phyloP scores from a whole-genome alignment of 2,888 invertebrate species.

The Hirtodrosophila alboralis region DNA sequence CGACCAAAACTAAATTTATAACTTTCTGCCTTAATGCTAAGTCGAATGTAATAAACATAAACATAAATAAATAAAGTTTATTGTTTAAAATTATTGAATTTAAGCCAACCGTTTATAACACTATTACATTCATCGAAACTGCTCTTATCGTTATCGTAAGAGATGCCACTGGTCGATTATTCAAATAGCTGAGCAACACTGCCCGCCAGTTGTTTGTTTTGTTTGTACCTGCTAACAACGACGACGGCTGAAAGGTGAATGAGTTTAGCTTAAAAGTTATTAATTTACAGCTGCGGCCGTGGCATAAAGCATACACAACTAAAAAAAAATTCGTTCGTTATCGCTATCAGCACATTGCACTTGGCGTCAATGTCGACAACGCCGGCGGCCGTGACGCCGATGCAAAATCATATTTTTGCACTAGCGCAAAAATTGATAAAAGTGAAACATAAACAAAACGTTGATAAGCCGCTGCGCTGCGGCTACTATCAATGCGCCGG shows the following conservation, averaged over 20 bases:
- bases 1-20: too few relatives aligned
- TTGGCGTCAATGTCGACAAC: slow-evolving; percentile 29
- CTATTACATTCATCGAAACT: neutral
- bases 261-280: slow-evolving; percentile 37
- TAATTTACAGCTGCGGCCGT: slow-evolving; percentile 51
- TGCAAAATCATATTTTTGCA: slow-evolving; percentile 37
- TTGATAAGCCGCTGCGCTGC: slow-evolving; percentile 56
- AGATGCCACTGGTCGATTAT: slow-evolving; percentile 16
- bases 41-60: too few relatives aligned
- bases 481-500: slow-evolving; percentile 66
- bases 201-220: slow-evolving; percentile 69
- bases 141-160: slow-evolving; percentile 12
- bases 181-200: slow-evolving; percentile 36
- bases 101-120: too few relatives aligned
- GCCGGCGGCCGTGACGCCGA: slow-evolving; percentile 10
- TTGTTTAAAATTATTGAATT: too few relatives aligned
- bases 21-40: too few relatives aligned
- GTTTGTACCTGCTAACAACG: slow-evolving; percentile 59
- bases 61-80: too few relatives aligned
- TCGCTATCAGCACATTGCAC: slow-evolving; percentile 42
- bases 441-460: slow-evolving; percentile 72
- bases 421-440: slow-evolving; percentile 63
- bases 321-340: slow-evolving; percentile 28
- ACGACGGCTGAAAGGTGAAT: slow-evolving; percentile 68
- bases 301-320: slow-evolving; percentile 7